These are phyloP conservation scores for Caenorhabditis uteleia DNA, from an alignment of 2,888 invertebrate species.

Conservation along the genomic window DNA sequence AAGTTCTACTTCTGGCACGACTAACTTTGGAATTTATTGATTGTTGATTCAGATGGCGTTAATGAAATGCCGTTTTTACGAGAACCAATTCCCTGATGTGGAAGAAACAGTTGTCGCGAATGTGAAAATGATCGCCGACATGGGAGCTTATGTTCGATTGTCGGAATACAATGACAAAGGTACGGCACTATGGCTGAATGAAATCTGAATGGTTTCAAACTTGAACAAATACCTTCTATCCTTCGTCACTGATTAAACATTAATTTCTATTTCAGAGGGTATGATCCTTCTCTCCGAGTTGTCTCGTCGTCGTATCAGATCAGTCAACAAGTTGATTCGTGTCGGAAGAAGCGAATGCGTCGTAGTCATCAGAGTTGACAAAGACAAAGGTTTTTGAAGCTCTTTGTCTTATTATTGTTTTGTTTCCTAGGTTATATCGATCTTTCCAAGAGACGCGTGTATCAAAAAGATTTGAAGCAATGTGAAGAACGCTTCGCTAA, in stretches of 20 bases:
- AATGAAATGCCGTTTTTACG: constrained; percentile 91
- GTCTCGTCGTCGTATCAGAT: constrained; percentile 95
- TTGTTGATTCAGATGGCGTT: constrained; percentile 80
- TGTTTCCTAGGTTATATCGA: constrained; percentile 88
- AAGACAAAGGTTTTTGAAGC: constrained; percentile 84
- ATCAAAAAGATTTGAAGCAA: constrained; percentile 94
- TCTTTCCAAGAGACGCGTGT: constrained; percentile 96
- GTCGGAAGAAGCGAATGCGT: constrained; percentile 98
- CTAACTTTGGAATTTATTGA: constrained; percentile 2
- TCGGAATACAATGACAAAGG: constrained; percentile 98
- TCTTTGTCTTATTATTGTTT: neutral
- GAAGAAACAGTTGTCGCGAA: constrained; percentile 94
- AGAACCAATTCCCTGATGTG: constrained; percentile 94
- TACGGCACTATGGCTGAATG: too few species aligned
- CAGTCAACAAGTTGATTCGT: constrained; percentile 97
- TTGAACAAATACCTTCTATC: neutral
- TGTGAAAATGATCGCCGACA: constrained; percentile 94
- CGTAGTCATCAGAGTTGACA: constrained; percentile 97
- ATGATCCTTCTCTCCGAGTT: constrained; percentile 98
- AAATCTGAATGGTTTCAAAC: too few species aligned
- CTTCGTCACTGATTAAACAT: constrained; percentile 1
- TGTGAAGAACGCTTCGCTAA: constrained; percentile 98
- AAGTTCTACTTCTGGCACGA: too few species aligned
- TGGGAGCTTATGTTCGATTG: constrained; percentile 98
- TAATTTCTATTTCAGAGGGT: constrained; percentile 70